Base-by-base conservation (phyloP, 2,113 vertebrate species). In the Garra rufa region DNA sequence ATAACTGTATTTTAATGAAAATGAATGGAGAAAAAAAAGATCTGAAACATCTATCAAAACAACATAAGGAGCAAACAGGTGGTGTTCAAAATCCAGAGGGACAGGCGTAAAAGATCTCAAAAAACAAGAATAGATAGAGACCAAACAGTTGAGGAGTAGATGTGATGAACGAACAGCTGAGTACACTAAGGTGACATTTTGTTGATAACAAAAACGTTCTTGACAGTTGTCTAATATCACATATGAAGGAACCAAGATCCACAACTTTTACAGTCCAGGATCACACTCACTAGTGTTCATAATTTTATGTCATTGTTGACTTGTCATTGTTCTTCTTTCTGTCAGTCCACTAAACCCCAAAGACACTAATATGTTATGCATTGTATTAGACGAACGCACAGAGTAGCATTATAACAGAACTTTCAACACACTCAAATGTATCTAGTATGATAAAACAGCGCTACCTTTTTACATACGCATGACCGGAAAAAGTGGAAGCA, bases 41-140 rank as follows among this genome's bases (percentile, higher is more conserved):
- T 71, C 9, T 3, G 69, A 43, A 71, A 5, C 69, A 44, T 41
- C 9, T 10, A 21, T 43, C 69, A 71, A 24, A 44, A 71, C 65
- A 41, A 41, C 52, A 57, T n/a, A 57, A 57, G 52, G 52, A n/a
- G 52, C 52, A 57, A 57, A 57, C 69, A 71, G 10, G 69, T 71
- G 69, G 38, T 24, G 69, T 6, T 44, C 1, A 71, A 71, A 71
- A 11, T 2, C 21, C 1, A 1, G 21, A 19, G 15, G 7, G 65
- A 38, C 3, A 3, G 30, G 30, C 3, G 38, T 30, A 69, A 10
- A 70, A n/a, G 17, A 14, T 14, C 21, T 44, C 38, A 44, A 41
- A 71, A 21, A 44, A 44, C 38, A 44, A 44, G 6, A 71, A n/a
- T 1, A n/a, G 2, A n/a, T 1, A n/a, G 2, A 24, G 19, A 44